Evolutionary conservation across 2,888 invertebrate species (phyloP), one percentile per base, ranked within the genome.

Genomic region (Stictocephala bisonia): DNA sequence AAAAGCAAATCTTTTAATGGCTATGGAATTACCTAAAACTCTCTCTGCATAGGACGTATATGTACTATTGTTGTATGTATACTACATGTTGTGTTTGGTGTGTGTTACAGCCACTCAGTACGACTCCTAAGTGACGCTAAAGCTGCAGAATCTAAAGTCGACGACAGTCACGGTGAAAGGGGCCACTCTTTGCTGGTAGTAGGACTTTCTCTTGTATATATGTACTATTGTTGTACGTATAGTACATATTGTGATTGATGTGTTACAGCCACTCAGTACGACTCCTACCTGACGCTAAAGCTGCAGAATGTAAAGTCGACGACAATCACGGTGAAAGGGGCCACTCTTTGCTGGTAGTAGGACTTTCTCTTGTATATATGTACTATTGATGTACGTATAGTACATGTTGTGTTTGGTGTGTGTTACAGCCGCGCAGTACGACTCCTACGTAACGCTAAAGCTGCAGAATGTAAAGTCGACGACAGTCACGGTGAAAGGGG

Each of bases 331-430:
- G 97, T 97, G 80, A 96, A 96, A 89, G 98, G 98, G 83, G 91
- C 92, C 84, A 92, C 93, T 86, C 98, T 97, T 84, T 93, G 94
- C 86, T 98, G 97, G 97, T 96, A 97, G 86, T 97, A 97, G 88
- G 97, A 98, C 88, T 98, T 97, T 89, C 91, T 97, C 84, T 98
- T 98, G 97, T 98, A 88, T n/a, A n/a, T n/a, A n/a, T n/a, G n/a
- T n/a, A n/a, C n/a, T n/a, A n/a, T 9, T 11, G 18, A 58, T 27
- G 6, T 2, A 58, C 6, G n/a, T 29, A 2, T 11, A 58, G 13
- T 15, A 29, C 18, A 3, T 71, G n/a, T n/a, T n/a, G n/a, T n/a
- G n/a, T n/a, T n/a, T n/a, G n/a, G n/a, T 75, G n/a, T n/a, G 82
- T 80, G 82, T 87, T 86, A 80, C 89, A 93, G 91, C 91, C 87